A percentile compares a stretch with the other conserved stretches of the same genome.
Evolutionary conservation across 2,888 invertebrate species (phyloP).

Genomic region (Euzetes globulus): DNA sequence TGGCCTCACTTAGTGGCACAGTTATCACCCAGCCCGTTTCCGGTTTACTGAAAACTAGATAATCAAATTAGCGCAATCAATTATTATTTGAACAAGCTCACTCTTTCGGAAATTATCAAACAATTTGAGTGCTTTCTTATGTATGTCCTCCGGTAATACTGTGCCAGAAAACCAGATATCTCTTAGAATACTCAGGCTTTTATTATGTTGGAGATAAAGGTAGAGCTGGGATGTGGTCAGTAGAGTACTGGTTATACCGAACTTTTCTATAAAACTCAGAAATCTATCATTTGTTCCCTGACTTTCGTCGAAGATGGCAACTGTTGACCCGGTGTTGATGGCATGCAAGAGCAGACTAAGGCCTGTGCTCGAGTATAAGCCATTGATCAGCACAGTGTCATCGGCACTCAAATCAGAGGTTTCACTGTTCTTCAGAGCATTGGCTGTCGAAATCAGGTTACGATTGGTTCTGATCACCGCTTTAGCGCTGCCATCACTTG

Average conservation of each 20-base stretch:
- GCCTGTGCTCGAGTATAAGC: background rate
- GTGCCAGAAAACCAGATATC: background rate
- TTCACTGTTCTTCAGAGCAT: background rate
- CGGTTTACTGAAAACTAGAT: background rate
- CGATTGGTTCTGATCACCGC: background rate
- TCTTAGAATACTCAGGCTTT: background rate
- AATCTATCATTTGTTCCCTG: background rate
- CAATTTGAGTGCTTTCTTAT: background rate
- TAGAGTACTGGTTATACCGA: background rate
- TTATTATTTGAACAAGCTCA: background rate
- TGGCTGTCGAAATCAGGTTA: background rate
- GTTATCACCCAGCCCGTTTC: background rate
- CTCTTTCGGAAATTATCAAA: background rate
- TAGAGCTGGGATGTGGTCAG: background rate
- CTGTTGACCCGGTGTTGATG: background rate
- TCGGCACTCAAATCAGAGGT: background rate
- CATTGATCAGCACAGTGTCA: background rate
- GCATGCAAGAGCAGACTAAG: background rate
- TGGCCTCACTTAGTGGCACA: background rate
- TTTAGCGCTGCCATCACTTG: background rate
- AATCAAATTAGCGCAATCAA: background rate
- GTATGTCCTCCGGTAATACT: background rate
- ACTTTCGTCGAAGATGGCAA: background rate
- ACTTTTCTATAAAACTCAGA: background rate
- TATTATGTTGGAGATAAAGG: background rate